Conservation (phyloP, 1,140 invertebrate genomes). For the Platyscapa corneri region DNA sequence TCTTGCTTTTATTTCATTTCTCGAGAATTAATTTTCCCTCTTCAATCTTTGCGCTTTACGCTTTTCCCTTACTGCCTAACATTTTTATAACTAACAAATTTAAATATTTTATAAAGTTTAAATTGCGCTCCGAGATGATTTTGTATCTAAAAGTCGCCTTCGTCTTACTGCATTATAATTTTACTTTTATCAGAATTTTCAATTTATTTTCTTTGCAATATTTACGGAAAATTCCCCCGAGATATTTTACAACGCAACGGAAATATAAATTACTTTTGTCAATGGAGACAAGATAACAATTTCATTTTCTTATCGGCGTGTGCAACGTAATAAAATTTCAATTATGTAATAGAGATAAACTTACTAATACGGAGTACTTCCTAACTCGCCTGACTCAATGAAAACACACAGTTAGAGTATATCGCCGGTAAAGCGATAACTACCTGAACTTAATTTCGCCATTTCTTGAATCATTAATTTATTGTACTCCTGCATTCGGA, state of each 20-base stretch:
- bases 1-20: not conserved
- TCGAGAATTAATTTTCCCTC: not conserved
- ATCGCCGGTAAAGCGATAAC: not conserved
- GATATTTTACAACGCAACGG: not conserved
- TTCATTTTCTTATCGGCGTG: not conserved
- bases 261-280: conserved; percentile 2
- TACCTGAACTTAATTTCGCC: not conserved
- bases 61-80: not conserved
- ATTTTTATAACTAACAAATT: conserved; percentile 5
- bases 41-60: not conserved
- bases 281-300: not conserved
- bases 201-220: too few relatives aligned
- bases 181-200: not conserved
- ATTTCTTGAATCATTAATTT: not conserved
- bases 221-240: not conserved
- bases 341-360: not conserved
- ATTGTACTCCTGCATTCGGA: not conserved
- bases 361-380: not conserved
- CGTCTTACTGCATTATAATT: not conserved
- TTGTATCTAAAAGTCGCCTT: not conserved
- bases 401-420: not conserved
- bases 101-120: conserved; percentile 10
- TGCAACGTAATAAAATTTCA: not conserved
- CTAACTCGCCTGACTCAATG: not conserved
- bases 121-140: not conserved